Base-by-base conservation (phyloP, 2,113 vertebrate species). In the Carassius gibelio region DNA sequence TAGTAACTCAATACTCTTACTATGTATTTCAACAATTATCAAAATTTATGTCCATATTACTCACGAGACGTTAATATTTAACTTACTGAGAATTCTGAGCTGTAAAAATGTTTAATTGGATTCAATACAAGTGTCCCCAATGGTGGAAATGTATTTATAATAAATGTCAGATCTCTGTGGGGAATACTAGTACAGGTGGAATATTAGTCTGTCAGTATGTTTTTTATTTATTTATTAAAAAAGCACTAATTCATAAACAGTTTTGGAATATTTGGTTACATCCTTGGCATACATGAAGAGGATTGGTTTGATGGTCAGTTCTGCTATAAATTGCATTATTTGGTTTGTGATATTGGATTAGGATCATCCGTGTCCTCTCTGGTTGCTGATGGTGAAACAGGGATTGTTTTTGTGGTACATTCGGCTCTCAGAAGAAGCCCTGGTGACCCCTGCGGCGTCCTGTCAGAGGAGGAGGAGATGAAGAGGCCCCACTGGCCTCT, bases 371-470 rank as follows among this genome's bases (percentile, higher is more conserved):
- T 69, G 23, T 81, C 80, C 26, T 50, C 26, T 69, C 45, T 69
- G 26, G 8, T 36, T 84, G 23, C n/a, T 55, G 66, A 69, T 87
- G 82, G 86, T 88, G 92, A 90, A 89, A 83, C 59, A 66, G 80
- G 74, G 36, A 87, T 87, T 92, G 89, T 92, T 91, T 86, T 90
- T 89, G 88, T 88, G 87, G n/a, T 21, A 42, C 87, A 90, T 90
- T 91, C 90, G 82, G 66, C 78, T 88, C 85, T 81, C 88, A 62
- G 85, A 80, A 85, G 90, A 90, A 92, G 90, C 91, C 89, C 86
- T 84, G 72, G 89, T 92, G 92, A 95, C 93, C 93, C 89, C 75
- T 62, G 61, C 84, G 85, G 81, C 48, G 84, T 91, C 90, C 90
- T 90, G 92, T 92, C 92, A 91, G 57, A 61, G 57, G 57, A 62